Conservation (phyloP, 2,888 invertebrate genomes). For the Urechis unicinctus region DNA sequence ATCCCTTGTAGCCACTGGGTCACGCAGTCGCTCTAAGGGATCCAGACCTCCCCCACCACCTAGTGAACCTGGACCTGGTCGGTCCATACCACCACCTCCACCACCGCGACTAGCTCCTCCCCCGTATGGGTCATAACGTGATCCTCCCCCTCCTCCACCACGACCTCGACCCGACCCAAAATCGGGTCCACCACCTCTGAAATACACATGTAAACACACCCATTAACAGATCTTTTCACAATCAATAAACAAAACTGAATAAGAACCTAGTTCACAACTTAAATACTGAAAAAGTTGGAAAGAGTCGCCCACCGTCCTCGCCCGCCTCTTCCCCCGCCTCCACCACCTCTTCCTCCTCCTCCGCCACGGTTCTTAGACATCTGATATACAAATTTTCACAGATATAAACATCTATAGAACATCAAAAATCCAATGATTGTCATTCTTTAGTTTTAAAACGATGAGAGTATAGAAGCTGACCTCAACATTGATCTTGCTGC, state of each 20-base stretch:
- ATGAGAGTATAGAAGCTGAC: not conserved
- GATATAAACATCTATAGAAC: too few species aligned
- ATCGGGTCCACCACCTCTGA: too few species aligned
- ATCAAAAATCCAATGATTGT: too few species aligned
- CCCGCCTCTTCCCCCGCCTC: not conserved
- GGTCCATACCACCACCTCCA: not conserved
- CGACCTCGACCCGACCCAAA: not conserved
- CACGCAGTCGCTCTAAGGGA: not conserved
- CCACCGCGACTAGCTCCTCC: not conserved
- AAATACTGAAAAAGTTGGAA: too few species aligned
- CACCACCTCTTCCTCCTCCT: not conserved
- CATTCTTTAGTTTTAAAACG: too few species aligned
- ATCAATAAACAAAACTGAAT: too few species aligned
- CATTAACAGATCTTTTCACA: too few species aligned
- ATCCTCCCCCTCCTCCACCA: not conserved
- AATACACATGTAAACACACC: too few species aligned
- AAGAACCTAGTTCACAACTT: too few species aligned
- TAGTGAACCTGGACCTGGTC: not conserved
- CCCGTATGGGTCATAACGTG: not conserved
- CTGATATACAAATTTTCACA: too few species aligned
- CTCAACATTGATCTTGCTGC: conserved; percentile 4
- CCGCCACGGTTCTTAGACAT: not conserved
- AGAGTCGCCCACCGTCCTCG: too few species aligned
- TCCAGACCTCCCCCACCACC: too few species aligned
- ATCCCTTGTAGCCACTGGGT: not conserved